These are phyloP conservation scores for Epistrophe eligans DNA, from an alignment of 2,888 invertebrate species.

Conservation along the genomic window DNA sequence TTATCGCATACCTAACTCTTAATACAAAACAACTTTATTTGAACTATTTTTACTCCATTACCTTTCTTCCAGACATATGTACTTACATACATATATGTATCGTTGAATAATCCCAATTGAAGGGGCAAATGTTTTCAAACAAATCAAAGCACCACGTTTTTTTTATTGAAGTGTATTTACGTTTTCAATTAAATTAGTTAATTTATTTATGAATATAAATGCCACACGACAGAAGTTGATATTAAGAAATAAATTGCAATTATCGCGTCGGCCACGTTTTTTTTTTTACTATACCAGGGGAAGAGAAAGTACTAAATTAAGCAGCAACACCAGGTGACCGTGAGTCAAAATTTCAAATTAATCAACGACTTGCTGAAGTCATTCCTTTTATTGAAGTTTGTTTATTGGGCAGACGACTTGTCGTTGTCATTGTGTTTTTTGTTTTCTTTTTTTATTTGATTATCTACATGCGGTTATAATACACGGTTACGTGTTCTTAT, in stretches of 20 bases:
- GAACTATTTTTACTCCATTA: too few relatives aligned
- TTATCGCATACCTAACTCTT: too few relatives aligned
- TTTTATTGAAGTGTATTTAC: background rate
- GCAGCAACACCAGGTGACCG: constrained; percentile 17
- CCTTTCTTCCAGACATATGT: too few relatives aligned
- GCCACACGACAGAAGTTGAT: background rate
- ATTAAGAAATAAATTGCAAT: background rate
- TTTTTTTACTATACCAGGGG: constrained; percentile 31
- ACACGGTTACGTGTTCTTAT: constrained; percentile 52
- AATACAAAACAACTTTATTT: too few relatives aligned
- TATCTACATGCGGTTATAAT: constrained; percentile 53
- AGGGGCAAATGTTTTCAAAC: background rate
- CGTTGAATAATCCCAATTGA: background rate
- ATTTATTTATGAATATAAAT: background rate
- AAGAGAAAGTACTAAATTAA: constrained; percentile 34
- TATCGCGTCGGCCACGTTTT: constrained; percentile 9
- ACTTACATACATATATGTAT: too few relatives aligned
- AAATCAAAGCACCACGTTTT: background rate
- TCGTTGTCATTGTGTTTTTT: constrained; percentile 17
- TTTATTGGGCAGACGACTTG: constrained; percentile 44
- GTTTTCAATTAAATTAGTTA: background rate
- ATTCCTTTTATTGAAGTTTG: constrained; percentile 43
- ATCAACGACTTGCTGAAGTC: constrained; percentile 15
- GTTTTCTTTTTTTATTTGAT: constrained; percentile 29
- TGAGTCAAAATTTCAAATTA: constrained; percentile 42